Base-by-base conservation (phyloP, 2,888 invertebrate species). In the Timema cristinae region DNA sequence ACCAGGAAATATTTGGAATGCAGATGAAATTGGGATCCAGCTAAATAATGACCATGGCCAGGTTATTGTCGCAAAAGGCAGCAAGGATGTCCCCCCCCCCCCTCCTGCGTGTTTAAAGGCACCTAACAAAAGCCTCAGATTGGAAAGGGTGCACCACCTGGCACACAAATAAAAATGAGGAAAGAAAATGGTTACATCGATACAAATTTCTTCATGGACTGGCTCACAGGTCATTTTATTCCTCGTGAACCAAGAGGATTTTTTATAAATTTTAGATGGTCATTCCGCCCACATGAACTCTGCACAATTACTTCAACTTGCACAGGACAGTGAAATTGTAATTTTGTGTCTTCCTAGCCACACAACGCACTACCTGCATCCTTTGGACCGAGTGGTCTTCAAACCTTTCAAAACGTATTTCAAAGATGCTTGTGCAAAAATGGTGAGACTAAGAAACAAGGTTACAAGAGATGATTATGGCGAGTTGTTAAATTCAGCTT, bases 231-330 rank as follows among this genome's bases (percentile, higher is more conserved):
- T 73, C 73, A 75, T 32, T 32, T 70, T 79, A 68, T 77, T 51
- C 75, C 76, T 49, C 52, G 71, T 54, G 77, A 79, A 67, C 76
- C 76, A 0, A 69, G 67, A 50, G 78, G 77, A 75, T 50, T 54
- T 78, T n/a, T 71, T 79, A n/a, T n/a, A n/a, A 5, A 73, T 78
- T 54, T 56, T 79, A 32, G 79, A 80, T 74, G 78, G 78, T 48
- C 79, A 79, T 73, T 75, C 75, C 68, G 78, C 78, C n/a, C 78
- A 74, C 73, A 73, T 66, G 13, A 77, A 72, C 50, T 72, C 70
- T 13, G 70, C 77, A 5, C 74, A 77, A 67, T 72, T 32, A 32
- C 32, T 32, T 32, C 32, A 32, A 32, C 1, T 32, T 32, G 32
- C 32, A 32, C 32, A 32, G 49, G 73, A 77, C 47, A 77, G 79